Evolutionary conservation across 2,113 vertebrate genomes (phyloP).

Genomic region (Hydropotes inermis): DNA sequence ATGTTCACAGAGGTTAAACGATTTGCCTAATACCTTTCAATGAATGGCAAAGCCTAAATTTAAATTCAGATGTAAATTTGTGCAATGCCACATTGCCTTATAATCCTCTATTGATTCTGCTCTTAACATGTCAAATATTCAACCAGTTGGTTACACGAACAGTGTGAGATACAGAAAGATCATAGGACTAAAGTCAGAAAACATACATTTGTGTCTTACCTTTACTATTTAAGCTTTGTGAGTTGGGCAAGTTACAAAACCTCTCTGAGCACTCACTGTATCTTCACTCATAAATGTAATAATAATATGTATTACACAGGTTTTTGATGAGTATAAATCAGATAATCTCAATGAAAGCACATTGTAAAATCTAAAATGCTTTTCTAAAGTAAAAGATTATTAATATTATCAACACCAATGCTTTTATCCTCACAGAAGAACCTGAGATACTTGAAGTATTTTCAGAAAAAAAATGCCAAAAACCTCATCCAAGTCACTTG

Average conservation of each 20-base stretch:
- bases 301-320: not conserved
- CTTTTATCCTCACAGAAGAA: not conserved
- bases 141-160: not conserved
- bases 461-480: not conserved
- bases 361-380: not conserved
- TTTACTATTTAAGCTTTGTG: not conserved
- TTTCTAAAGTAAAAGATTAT: not conserved
- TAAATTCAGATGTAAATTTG: not conserved
- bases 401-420: not conserved
- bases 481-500: not conserved
- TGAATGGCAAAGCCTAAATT: not conserved
- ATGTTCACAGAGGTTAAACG: not conserved
- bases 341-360: not conserved
- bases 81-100: not conserved
- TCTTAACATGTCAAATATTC: not conserved
- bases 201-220: not conserved
- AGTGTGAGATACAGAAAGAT: not conserved
- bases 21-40: not conserved
- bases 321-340: constrained; percentile 12
- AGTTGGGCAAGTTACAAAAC: not conserved
- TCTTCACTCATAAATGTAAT: not conserved
- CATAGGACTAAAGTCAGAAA: not conserved
- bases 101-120: not conserved
- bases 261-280: not conserved
- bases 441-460: constrained; percentile 25